Percentiles rank a stretch among this genome's conserved stretches.
Conservation (phyloP, 2,797 vertebrate genomes). For the Spea hammondii region DNA sequence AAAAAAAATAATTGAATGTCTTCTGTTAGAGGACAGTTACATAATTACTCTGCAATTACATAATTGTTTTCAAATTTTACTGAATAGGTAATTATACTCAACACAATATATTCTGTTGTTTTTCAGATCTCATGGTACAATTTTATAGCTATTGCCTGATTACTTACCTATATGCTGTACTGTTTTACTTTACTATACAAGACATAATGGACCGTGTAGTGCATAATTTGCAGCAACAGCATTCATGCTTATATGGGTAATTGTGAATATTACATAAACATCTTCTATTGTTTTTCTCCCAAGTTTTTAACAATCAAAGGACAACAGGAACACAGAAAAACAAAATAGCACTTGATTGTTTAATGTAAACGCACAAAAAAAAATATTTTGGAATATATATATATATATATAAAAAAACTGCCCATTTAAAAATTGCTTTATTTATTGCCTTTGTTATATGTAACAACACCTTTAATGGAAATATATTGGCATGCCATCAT, state of each 20-base stretch:
- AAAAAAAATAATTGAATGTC: background rate
- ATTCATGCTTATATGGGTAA: background rate
- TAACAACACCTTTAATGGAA: too few relatives aligned
- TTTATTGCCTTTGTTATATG: too few relatives aligned
- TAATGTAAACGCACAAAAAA: too few relatives aligned
- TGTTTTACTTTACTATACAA: background rate
- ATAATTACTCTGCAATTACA: conserved; percentile 35
- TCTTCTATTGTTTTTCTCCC: conserved; percentile 6
- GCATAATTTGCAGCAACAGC: background rate
- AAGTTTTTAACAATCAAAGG: background rate
- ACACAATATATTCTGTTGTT: conserved; percentile 15
- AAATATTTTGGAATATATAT: too few relatives aligned
- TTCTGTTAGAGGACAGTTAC: conserved; percentile 14
- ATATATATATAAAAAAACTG: too few relatives aligned
- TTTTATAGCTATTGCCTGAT: conserved; percentile 12
- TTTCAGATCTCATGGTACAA: conserved; percentile 16
- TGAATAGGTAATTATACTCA: conserved; percentile 19
- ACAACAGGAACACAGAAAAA: too few relatives aligned
- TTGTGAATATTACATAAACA: conserved; percentile 24
- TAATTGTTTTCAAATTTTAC: conserved; percentile 41
- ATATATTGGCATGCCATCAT: too few relatives aligned
- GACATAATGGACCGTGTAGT: conserved; percentile 22
- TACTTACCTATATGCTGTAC: conserved; percentile 28
- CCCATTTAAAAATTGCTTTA: too few relatives aligned
- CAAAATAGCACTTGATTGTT: too few relatives aligned